Evolutionary conservation across 2,113 vertebrate species (phyloP), one percentile per base, ranked within the genome.

Genomic region (Phasianus colchicus): DNA sequence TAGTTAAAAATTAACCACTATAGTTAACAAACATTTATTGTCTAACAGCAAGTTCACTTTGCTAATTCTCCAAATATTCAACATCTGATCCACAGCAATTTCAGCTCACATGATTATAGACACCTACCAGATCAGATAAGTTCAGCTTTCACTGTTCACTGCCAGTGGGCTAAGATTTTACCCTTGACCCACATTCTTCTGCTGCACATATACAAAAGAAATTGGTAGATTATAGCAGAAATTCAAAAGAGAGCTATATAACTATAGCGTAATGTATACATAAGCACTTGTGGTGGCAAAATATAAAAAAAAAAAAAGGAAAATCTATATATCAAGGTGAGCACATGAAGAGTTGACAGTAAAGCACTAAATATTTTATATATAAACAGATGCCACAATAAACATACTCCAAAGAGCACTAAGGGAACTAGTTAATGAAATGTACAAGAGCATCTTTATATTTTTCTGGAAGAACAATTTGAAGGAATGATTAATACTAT

Each of bases 61-160:
- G 93, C 94, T 96, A 95, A 95, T 95, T 88, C 89, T 91, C 84
- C 91, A 94, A 82, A 92, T 96, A 86, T 91, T 94, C 90, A 90
- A 86, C 83, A 83, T 90, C 80, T 92, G 91, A 96, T 93, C 77
- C 65, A 40, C 42, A 83, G 61, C 73, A 84, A 90, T 91, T 89
- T 89, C 77, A 85, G 61, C 74, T 92, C 87, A 91, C 9, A 8
- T 87, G 89, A 80, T 90, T 90, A 45, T 66, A 58, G 75, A 65
- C 84, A 88, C 83, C 81, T 92, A 90, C 30, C 34, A 79, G 43
- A 95, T 76, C 83, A 95, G 71, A 92, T 63, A 86, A 42, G n/a
- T 72, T 92, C 63, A 92, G 70, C 88, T 94, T 96, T 95, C 80
- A 78, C 85, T 90, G 48, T 58, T 78, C 43, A 29, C n/a, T 75